A percentile compares a stretch with the other conserved stretches of the same genome.
Conservation (phyloP, 53 echinoderm and acorn worm species). For the Glandiceps talaboti region DNA sequence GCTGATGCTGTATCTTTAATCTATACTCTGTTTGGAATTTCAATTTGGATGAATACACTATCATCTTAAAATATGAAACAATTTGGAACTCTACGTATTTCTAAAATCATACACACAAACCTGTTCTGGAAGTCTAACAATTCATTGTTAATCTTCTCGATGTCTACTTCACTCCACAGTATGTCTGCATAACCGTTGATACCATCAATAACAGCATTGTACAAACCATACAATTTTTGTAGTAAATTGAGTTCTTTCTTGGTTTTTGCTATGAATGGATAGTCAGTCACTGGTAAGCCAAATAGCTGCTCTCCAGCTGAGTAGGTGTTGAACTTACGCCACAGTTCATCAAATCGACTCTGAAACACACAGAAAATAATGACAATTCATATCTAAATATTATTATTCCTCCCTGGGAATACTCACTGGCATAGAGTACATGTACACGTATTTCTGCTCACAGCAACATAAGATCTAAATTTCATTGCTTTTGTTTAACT, state of each 20-base stretch:
- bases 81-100: too few relatives aligned
- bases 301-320: slow-evolving; percentile 93
- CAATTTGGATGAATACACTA: too few relatives aligned
- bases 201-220: slow-evolving; percentile 88
- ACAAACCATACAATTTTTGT: slow-evolving; percentile 84
- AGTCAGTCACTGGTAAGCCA: slow-evolving; percentile 81
- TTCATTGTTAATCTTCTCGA: slow-evolving; percentile 61
- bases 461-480: too few relatives aligned
- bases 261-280: slow-evolving; percentile 61
- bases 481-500: too few relatives aligned
- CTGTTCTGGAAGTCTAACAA: slow-evolving; percentile 56
- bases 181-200: slow-evolving; percentile 55
- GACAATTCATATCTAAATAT: neutral
- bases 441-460: too few relatives aligned
- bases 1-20: too few relatives aligned
- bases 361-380: slow-evolving; percentile 12
- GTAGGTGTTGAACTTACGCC: slow-evolving; percentile 88
- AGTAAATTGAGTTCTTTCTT: slow-evolving; percentile 97
- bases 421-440: too few relatives aligned
- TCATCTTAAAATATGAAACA: too few relatives aligned
- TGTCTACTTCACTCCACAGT: slow-evolving; percentile 45
- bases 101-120: too few relatives aligned
- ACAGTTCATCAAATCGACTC: slow-evolving; percentile 90
- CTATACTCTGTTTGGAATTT: too few relatives aligned
- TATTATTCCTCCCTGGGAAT: too few relatives aligned